Percentiles rank a stretch among this genome's conserved stretches.
Conservation (phyloP, 1,140 invertebrate genomes). For the Magallana angulata region DNA sequence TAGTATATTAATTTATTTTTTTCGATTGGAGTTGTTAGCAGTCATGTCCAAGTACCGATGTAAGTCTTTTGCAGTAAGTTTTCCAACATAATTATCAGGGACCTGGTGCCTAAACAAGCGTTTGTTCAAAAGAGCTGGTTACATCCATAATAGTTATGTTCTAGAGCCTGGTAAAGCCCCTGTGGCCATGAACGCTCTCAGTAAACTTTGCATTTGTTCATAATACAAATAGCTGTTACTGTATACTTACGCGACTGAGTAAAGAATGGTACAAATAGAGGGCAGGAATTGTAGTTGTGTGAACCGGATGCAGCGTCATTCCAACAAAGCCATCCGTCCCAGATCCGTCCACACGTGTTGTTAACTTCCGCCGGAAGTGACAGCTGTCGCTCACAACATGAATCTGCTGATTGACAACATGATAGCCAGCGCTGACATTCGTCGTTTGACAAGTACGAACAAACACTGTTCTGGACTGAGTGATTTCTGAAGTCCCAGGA, state of each 20-base stretch:
- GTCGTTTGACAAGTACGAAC: conserved; percentile 62
- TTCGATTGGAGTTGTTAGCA: no score
- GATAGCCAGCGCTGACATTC: conserved; percentile 67
- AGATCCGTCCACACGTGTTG: conserved; percentile 85
- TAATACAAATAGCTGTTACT: no score
- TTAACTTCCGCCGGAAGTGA: conserved; percentile 72
- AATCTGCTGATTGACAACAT: conserved; percentile 64
- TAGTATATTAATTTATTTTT: no score
- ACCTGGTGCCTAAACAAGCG: no score
- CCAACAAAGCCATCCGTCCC: conserved; percentile 94
- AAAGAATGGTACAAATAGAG: conserved; percentile 82
- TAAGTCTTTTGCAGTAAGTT: no score
- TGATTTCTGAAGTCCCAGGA: conserved; percentile 26
- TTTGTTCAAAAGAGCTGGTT: no score
- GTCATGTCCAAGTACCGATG: no score
- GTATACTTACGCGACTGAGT: conserved; percentile 66
- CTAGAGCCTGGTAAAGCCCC: no score
- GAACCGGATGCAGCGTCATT: conserved; percentile 88
- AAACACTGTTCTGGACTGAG: conserved; percentile 51
- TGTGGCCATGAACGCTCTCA: no score
- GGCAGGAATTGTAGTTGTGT: conserved; percentile 86
- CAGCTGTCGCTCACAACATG: conserved; percentile 66
- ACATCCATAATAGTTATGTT: no score
- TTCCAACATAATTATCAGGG: no score
- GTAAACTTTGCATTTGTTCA: no score